phyloP scores from a whole-genome alignment of 1,140 invertebrate species.

The Palaemon carinicauda region DNA sequence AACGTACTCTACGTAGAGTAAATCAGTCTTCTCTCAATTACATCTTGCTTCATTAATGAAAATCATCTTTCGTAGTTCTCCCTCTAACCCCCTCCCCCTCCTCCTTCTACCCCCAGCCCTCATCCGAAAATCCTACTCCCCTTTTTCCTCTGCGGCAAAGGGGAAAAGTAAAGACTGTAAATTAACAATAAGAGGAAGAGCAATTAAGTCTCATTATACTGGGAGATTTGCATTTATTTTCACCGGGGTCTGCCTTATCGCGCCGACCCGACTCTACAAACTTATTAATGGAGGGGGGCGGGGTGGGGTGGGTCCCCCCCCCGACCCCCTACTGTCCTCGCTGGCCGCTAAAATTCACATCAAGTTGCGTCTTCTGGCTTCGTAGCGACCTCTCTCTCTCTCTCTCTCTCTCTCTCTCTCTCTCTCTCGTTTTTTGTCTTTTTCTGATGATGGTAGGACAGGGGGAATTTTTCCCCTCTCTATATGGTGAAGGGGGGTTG shows the following conservation, averaged over 20 bases:
- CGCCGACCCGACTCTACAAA: constrained; percentile 29
- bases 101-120: not conserved
- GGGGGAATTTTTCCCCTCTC: not conserved
- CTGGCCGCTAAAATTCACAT: not conserved
- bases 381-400: not conserved
- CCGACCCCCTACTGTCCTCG: not conserved
- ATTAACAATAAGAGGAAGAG: constrained; percentile 35
- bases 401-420: not conserved
- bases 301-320: not conserved
- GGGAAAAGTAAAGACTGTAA: constrained; percentile 24
- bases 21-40: not conserved
- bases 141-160: not conserved
- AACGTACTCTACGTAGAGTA: not conserved
- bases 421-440: not conserved
- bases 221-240: constrained; percentile 44
- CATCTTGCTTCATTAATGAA: not conserved
- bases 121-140: not conserved
- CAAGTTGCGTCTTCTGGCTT: not conserved
- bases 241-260: constrained; percentile 25
- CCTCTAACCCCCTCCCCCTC: not conserved
- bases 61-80: not conserved
- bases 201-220: constrained; percentile 44
- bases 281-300: constrained; percentile 16
- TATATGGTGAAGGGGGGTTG: no score
- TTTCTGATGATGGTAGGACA: not conserved